These are phyloP conservation scores for Saccostrea cuccullata DNA, from an alignment of 1,140 invertebrate species.

Conservation along the genomic window DNA sequence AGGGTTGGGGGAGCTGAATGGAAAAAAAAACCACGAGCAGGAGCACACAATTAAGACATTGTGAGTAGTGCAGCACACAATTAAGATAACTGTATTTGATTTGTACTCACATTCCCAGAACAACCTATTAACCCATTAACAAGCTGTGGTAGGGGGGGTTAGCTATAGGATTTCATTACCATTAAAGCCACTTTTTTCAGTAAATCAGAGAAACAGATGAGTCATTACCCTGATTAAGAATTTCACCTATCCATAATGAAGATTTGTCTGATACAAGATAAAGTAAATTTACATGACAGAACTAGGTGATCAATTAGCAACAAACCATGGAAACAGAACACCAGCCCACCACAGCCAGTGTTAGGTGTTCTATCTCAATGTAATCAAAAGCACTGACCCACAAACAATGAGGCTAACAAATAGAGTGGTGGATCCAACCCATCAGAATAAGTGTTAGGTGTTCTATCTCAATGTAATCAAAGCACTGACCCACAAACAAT, in stretches of 20 bases:
- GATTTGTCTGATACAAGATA: slow-evolving; percentile 10
- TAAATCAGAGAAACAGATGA: background rate
- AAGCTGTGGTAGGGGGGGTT: background rate
- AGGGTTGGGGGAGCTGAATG: background rate
- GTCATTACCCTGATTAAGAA: background rate
- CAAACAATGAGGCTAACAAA: too few relatives aligned
- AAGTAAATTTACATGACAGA: background rate
- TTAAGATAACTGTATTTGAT: background rate
- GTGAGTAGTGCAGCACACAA: background rate
- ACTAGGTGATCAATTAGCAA: background rate
- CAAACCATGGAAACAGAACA: background rate
- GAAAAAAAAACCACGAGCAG: background rate
- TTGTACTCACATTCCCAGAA: background rate
- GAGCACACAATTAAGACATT: background rate
- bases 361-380: too few relatives aligned
- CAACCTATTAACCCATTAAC: background rate
- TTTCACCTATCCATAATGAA: background rate
- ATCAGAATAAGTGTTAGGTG: too few relatives aligned
- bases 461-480: too few relatives aligned
- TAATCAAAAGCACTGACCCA: too few relatives aligned
- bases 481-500: too few relatives aligned
- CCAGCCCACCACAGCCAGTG: too few relatives aligned
- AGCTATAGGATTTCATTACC: background rate
- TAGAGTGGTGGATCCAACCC: too few relatives aligned
- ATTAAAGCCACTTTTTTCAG: background rate